phyloP scores from a whole-genome alignment of 2,888 invertebrate species.

The Xanthia icteritia region DNA sequence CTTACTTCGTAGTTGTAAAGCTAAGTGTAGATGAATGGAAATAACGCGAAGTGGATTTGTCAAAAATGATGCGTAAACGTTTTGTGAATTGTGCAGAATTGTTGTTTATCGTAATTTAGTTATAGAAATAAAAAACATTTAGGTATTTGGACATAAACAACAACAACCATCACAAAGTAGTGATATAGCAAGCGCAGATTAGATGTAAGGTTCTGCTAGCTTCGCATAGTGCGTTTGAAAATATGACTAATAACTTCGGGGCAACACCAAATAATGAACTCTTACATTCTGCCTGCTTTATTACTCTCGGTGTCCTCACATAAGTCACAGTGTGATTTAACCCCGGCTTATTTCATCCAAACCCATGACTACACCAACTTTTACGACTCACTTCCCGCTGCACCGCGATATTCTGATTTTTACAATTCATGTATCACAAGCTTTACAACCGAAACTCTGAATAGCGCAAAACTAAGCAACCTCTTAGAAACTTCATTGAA shows the following conservation, averaged over 20 bases:
- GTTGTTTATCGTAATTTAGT: neutral
- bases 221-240: neutral
- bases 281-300: conserved; percentile 9
- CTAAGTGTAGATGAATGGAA: neutral
- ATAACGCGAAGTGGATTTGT: neutral
- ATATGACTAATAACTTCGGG: neutral
- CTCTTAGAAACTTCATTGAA: conserved; percentile 57
- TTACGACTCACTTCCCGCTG: conserved; percentile 53
- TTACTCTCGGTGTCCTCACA: conserved; percentile 3
- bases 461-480: conserved; percentile 69
- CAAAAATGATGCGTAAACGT: neutral
- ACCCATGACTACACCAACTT: conserved; percentile 29
- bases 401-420: conserved; percentile 59
- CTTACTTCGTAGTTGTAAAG: conserved; percentile 35
- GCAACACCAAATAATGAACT: conserved; percentile 8
- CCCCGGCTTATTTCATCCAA: conserved; percentile 23
- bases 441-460: conserved; percentile 66
- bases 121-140: neutral
- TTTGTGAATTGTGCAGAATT: neutral
- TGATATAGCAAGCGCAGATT: neutral
- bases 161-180: neutral
- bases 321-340: conserved; percentile 48
- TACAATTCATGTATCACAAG: conserved; percentile 62
- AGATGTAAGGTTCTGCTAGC: neutral
- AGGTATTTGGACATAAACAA: neutral